A percentile compares a stretch with the other conserved stretches of the same genome.
Conservation (phyloP, 2,888 invertebrate genomes). For the Tinea semifulvella region DNA sequence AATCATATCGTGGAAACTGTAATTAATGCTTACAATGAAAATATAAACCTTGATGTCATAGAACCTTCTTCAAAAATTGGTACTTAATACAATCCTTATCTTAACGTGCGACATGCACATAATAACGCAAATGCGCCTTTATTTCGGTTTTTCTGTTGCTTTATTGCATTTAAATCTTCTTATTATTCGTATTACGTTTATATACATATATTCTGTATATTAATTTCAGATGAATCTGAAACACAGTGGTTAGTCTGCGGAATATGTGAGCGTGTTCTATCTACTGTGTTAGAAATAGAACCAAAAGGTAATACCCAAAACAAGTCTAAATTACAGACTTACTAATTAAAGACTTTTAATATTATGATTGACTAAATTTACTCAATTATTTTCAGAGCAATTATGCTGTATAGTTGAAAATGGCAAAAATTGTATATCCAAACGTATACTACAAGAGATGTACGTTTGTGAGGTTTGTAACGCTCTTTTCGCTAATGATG, state of each 20-base stretch:
- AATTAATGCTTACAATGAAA: neutral
- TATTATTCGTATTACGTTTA: neutral
- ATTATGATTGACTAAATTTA: too few relatives aligned
- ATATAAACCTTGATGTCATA: too few relatives aligned
- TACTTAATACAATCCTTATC: too few relatives aligned
- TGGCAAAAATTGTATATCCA: slow-evolving; percentile 35
- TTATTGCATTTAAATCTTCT: too few relatives aligned
- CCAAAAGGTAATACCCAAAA: slow-evolving; percentile 34
- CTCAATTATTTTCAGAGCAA: slow-evolving; percentile 39
- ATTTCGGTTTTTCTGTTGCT: too few relatives aligned
- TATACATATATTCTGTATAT: too few relatives aligned
- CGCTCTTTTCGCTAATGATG: slow-evolving; percentile 47
- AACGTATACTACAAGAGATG: slow-evolving; percentile 44
- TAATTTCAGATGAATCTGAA: slow-evolving; percentile 31
- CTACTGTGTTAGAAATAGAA: slow-evolving; percentile 49
- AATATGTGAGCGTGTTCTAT: slow-evolving; percentile 47
- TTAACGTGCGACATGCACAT: too few relatives aligned
- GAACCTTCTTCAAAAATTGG: too few relatives aligned
- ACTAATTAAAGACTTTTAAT: too few relatives aligned
- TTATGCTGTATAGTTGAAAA: slow-evolving; percentile 41
- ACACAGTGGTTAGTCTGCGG: slow-evolving; percentile 53
- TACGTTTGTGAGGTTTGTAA: slow-evolving; percentile 53
- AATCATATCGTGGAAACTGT: neutral
- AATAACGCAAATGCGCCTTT: too few relatives aligned
- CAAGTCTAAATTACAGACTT: neutral